Base-by-base conservation (phyloP, 2,797 vertebrate genomes). In the Sylvilagus floridanus region DNA sequence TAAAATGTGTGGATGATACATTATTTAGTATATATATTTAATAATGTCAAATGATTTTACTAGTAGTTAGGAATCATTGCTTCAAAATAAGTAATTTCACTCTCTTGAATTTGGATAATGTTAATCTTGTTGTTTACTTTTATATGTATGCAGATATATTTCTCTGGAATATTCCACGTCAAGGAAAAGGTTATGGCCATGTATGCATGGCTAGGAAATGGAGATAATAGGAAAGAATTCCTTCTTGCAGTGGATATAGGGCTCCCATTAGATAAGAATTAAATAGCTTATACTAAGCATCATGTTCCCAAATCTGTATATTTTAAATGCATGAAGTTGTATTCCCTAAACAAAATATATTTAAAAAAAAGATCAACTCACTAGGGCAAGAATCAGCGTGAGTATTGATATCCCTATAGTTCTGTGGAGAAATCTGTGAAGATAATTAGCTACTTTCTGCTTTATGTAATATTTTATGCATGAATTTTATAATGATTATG, bases 101-200 rank as follows among this genome's bases (percentile, higher is more conserved):
- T 71, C 1, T 73, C 95, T 87, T 35, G 77, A 94, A 60, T 11
- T 2, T 76, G 3, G 32, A 37, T 12, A 72, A 35, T 42, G 4
- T 77, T 87, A 90, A 47, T 47, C 17, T 54, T 90, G 5, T 30
- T 75, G 35, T 84, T 81, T 72, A 90, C 52, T 81, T 90, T 81
- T 47, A 90, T 47, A 16, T 84, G 2, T 10, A 37, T 28, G 30
- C 1, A 72, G 52, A 37, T 79, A 16, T 37, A n/a, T 84, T 88
- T 57, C 2, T 84, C 11, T 93, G 76, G 2, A 35, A 35, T 35
- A 35, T 35, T 57, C 30, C 19, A 65, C 1, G 11, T 60, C 9
- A 84, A 7, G 47, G 32, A 62, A 92, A 84, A 66, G 2, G 8
- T 37, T 66, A 13, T 89, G 30, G 30, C 1, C 42, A 81, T 4